Evolutionary conservation across 2,797 vertebrate genomes (phyloP).

Genomic region (Coregonus ussuriensis): DNA sequence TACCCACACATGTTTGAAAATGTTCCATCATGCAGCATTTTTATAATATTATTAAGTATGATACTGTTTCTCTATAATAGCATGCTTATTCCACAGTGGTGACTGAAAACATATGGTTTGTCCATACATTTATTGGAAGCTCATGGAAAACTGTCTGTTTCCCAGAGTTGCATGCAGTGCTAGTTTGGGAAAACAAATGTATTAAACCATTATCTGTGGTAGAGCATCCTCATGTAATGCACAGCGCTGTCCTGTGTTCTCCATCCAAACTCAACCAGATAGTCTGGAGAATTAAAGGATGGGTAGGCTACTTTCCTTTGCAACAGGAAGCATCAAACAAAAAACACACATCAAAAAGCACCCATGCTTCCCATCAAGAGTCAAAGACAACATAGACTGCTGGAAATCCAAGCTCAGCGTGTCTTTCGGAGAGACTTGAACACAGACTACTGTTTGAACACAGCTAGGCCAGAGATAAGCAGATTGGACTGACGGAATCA

Average conservation of each 20-base stretch:
- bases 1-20: no score
- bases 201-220: constrained; percentile 39
- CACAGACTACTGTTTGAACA: neutral
- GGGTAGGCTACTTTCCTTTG: constrained; percentile 17
- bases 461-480: constrained; percentile 52
- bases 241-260: constrained; percentile 18
- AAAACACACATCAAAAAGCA: neutral
- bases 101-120: no score
- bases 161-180: neutral
- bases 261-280: constrained; percentile 9
- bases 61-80: no score
- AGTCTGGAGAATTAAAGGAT: constrained; percentile 17
- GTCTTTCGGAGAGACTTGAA: neutral
- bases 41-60: no score
- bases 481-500: constrained; percentile 36
- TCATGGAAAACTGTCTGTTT: no score
- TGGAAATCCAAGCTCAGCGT: neutral
- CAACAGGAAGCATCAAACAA: constrained; percentile 16
- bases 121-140: no score
- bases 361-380: neutral
- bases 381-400: neutral
- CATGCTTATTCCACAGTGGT: no score
- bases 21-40: no score
- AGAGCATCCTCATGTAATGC: constrained; percentile 24
- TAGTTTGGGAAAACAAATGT: constrained; percentile 41